phyloP scores from a whole-genome alignment of 2,113 vertebrate species.

The Microtus montanus region DNA sequence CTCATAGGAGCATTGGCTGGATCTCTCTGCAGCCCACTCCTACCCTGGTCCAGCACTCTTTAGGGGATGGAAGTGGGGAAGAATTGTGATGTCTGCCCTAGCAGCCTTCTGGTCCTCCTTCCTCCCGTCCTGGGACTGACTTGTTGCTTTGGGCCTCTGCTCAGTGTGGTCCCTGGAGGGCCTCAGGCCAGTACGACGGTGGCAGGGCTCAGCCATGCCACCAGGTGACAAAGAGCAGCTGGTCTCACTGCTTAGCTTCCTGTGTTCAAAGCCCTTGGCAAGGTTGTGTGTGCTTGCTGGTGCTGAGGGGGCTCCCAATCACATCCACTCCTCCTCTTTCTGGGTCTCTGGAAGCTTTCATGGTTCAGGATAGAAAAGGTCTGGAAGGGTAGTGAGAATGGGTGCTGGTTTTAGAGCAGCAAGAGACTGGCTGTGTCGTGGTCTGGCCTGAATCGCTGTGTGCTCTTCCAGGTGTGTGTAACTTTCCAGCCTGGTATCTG shows the following conservation, averaged over 20 bases:
- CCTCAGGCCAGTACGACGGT: background rate
- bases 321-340: background rate
- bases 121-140: background rate
- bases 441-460: background rate
- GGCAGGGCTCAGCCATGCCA: background rate
- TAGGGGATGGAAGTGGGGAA: background rate
- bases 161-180: background rate
- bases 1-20: background rate
- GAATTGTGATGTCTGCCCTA: fast-evolving
- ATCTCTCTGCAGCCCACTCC: background rate
- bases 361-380: background rate
- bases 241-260: background rate
- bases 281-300: background rate
- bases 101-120: background rate
- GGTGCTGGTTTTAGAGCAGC: background rate
- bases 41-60: background rate
- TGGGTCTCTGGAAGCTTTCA: background rate
- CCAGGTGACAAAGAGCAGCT: background rate
- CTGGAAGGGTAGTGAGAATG: background rate
- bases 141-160: background rate
- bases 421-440: background rate
- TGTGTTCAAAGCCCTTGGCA: background rate
- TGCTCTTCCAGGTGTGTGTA: background rate
- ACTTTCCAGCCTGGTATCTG: background rate
- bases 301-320: background rate